Evolutionary conservation across 2,888 invertebrate genomes (phyloP).

Genomic region (Drosophila nigritarsus): DNA sequence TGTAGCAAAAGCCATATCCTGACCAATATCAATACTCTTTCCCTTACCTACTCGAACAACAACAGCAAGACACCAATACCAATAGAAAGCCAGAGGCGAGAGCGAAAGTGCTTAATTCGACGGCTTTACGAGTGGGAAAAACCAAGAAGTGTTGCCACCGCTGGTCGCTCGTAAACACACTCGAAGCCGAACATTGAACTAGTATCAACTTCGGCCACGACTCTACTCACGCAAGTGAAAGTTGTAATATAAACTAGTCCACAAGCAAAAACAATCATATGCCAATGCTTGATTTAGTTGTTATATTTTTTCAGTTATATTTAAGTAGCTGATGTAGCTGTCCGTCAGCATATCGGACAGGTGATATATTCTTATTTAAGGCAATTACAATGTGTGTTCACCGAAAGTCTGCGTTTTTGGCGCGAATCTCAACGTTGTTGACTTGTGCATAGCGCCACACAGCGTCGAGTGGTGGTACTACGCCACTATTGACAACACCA

Average conservation of each 20-base stretch:
- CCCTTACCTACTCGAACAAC: constrained; percentile 23
- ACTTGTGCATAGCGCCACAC: constrained; percentile 53
- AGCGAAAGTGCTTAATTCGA: constrained; percentile 60
- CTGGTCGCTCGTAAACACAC: constrained; percentile 6
- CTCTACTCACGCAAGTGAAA: constrained; percentile 25
- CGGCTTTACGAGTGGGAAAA: constrained; percentile 58
- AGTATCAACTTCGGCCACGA: constrained; percentile 23
- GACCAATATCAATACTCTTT: constrained; percentile 10
- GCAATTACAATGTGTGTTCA: constrained; percentile 10
- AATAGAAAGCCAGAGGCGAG: constrained; percentile 34
- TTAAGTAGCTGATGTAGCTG: background rate
- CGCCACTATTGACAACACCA: constrained; percentile 14
- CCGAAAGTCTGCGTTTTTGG: constrained; percentile 42
- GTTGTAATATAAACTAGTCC: background rate
- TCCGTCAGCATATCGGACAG: background rate
- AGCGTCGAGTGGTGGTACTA: constrained; percentile 62
- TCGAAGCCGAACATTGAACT: constrained; percentile 25
- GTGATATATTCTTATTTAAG: background rate
- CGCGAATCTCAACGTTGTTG: constrained; percentile 37
- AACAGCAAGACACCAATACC: constrained; percentile 33
- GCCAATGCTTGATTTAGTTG: background rate
- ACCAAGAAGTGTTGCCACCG: constrained; percentile 44
- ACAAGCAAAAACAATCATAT: background rate
- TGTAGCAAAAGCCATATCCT: constrained; percentile 9
- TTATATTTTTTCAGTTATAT: background rate